Percentiles rank a stretch among this genome's conserved stretches.
These are phyloP conservation scores for Bettongia penicillata DNA, from an alignment of 2,113 vertebrate species.

Conservation along the genomic window DNA sequence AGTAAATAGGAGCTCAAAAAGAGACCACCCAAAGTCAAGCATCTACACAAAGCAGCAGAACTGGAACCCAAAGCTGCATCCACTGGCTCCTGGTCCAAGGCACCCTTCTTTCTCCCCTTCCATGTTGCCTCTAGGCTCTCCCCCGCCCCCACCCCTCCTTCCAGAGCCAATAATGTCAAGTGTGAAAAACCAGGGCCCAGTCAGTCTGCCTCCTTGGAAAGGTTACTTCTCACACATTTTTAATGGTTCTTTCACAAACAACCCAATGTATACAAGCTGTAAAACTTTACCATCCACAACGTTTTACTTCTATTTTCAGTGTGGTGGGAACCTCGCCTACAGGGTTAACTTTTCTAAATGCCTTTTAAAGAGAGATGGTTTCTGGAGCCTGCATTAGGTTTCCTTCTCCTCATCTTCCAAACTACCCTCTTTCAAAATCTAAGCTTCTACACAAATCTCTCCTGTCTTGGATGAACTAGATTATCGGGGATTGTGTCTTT, in stretches of 20 bases:
- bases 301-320: slow-evolving; percentile 23
- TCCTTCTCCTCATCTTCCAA: background rate
- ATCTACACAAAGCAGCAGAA: background rate
- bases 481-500: background rate
- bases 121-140: background rate
- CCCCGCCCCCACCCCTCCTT: background rate
- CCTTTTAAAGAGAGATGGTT: background rate
- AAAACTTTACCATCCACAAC: background rate
- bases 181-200: background rate
- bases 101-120: background rate
- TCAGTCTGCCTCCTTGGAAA: background rate
- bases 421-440: background rate
- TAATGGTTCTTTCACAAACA: slow-evolving; percentile 24
- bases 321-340: background rate
- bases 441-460: background rate
- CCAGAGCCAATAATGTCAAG: background rate
- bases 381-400: background rate
- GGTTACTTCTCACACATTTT: slow-evolving; percentile 18
- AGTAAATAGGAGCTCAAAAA: background rate
- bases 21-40: background rate
- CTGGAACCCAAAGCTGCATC: background rate
- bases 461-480: background rate
- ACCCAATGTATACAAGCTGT: background rate
- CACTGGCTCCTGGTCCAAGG: background rate
- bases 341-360: slow-evolving; percentile 18